Evolutionary conservation across 1,140 invertebrate species (phyloP).

Genomic region (Pseudomyrmex gracilis): DNA sequence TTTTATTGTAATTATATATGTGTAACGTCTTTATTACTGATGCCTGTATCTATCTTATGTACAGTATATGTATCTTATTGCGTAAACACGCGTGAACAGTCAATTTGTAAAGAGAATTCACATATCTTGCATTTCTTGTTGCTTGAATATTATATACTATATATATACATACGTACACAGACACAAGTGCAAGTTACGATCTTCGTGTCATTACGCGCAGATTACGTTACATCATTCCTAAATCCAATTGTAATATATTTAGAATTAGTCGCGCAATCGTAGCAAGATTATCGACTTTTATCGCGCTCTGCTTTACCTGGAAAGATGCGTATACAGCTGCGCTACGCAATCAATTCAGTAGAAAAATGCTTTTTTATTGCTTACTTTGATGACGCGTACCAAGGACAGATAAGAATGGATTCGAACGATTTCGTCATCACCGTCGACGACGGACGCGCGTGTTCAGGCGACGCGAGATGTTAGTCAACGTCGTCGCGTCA

Average conservation of each 20-base stretch:
- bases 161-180: no score
- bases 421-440: constrained; percentile 77
- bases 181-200: no score
- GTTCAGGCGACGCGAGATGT: constrained; percentile 48
- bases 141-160: constrained; percentile 17
- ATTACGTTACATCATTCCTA: neutral
- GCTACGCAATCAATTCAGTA: constrained; percentile 8
- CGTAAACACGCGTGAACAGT: constrained; percentile 2
- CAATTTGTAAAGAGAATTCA: constrained; percentile 31
- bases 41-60: constrained; percentile 48
- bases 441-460: constrained; percentile 68
- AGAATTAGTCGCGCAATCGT: no score
- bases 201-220: neutral
- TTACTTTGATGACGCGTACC: constrained; percentile 49
- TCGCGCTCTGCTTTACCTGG: constrained; percentile 17
- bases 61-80: constrained; percentile 52
- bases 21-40: constrained; percentile 22
- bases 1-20: constrained; percentile 25
- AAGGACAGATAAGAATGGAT: constrained; percentile 84
- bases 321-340: neutral
- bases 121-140: constrained; percentile 2
- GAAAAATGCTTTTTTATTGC: constrained; percentile 26
- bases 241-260: neutral
- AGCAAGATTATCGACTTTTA: constrained; percentile 13
- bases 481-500: constrained; percentile 1